A percentile compares a stretch with the other conserved stretches of the same genome.
Evolutionary conservation across 2,888 invertebrate genomes (phyloP).

Genomic region (Ophraella communa): DNA sequence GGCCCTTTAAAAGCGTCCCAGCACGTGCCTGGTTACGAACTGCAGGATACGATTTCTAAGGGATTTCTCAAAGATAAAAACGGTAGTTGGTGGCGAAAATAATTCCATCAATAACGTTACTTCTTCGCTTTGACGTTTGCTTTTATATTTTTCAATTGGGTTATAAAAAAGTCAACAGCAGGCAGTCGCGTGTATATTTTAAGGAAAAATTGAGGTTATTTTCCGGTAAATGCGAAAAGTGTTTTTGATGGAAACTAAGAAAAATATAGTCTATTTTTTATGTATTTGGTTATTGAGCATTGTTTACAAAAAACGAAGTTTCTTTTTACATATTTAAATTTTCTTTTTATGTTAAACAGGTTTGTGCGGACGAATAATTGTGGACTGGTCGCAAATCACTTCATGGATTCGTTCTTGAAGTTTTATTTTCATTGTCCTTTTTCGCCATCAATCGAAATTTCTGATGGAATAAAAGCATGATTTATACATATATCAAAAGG

Average conservation of each 20-base stretch:
- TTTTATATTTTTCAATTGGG: not conserved
- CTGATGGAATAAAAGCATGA: too few species aligned
- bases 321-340: too few species aligned
- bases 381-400: too few species aligned
- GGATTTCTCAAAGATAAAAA: slow-evolving; percentile 16
- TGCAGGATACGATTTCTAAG: slow-evolving; percentile 6
- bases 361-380: too few species aligned
- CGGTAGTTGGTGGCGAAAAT: slow-evolving; percentile 15
- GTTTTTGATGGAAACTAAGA: not conserved
- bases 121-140: slow-evolving; percentile 12
- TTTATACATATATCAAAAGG: too few species aligned
- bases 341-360: too few species aligned
- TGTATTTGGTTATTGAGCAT: too few species aligned
- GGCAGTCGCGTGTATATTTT: not conserved
- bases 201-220: not conserved
- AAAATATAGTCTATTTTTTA: not conserved
- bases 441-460: too few species aligned
- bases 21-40: not conserved
- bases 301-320: too few species aligned
- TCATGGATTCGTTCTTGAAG: too few species aligned
- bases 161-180: not conserved
- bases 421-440: too few species aligned
- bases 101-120: slow-evolving; percentile 18
- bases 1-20: not conserved
- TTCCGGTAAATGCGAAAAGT: not conserved